Evolutionary conservation across 2,797 vertebrate genomes (phyloP), one percentile per base, ranked within the genome.

Genomic region (Strix occidentalis): DNA sequence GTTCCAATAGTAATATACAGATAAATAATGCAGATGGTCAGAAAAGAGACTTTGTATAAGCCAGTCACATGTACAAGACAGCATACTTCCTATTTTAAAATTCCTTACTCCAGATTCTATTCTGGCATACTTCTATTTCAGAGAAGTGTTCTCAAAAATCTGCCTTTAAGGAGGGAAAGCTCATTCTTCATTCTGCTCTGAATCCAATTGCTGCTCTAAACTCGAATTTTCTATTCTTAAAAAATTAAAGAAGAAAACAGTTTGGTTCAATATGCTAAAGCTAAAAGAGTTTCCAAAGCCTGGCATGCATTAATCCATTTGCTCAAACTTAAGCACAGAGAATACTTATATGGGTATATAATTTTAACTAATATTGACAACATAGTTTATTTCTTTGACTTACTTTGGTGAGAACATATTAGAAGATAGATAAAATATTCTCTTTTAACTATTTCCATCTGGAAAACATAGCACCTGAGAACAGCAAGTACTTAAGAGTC

Each of bases 21-120:
- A 87, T 90, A 96, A 84, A 95, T 87, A 79, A 93, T 2, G 7
- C 8, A 8, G 76, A 43, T 71, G 46, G 57, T 88, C 60, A 95
- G 61, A 84, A 95, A 79, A 87, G 35, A 79, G 45, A 94, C 20
- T 65, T 4, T 23, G 45, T 68, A 74, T 75, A 85, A 79, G 74
- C 20, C 37, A 89, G 61, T 74, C 41, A 84, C n/a, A 57, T 25
- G 33, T 79, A 96, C 37, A 94, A 93, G 56, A 92, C 92, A 50
- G 18, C 33, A 71, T 68, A 87, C 25, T 90, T 71, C 26, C 5
- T 61, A 90, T 71, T 93, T 87, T 69, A 68, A 85, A 90, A 89
- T 95, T 96, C 96, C 96, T 97, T 95, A 92, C 95, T 97, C 96
- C 96, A 97, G 92, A 95, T 96, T 97, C 96, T 95, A 96, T 96